Percentiles rank a stretch among this genome's conserved stretches.
Conservation (phyloP, 2,797 vertebrate species). For the Poeciliopsis turneri region DNA sequence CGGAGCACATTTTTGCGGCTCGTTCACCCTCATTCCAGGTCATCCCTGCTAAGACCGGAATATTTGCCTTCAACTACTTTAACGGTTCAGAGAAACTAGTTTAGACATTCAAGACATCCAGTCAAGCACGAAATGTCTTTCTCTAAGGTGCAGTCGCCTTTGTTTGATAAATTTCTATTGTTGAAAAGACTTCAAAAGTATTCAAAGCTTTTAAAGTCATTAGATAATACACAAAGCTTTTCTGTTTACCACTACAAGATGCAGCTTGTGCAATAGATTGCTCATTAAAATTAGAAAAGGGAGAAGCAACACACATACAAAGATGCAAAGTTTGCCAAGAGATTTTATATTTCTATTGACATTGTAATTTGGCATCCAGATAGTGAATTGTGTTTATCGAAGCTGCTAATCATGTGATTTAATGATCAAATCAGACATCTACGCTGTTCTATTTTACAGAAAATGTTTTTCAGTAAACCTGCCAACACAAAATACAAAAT, state of each 20-base stretch:
- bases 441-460: background rate
- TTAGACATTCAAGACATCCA: slow-evolving; percentile 24
- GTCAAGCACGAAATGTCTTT: slow-evolving; percentile 49
- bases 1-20: slow-evolving; percentile 3
- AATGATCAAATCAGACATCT: background rate
- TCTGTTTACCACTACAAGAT: background rate
- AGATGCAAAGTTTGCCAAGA: background rate
- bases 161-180: slow-evolving; percentile 40
- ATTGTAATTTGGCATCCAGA: slow-evolving; percentile 1
- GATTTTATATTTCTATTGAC: background rate
- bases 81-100: slow-evolving; percentile 28
- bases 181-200: slow-evolving; percentile 4
- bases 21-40: slow-evolving; percentile 15
- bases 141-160: slow-evolving; percentile 30
- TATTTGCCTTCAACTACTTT: slow-evolving; percentile 42
- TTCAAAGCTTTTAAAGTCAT: slow-evolving; percentile 23
- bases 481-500: background rate
- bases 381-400: background rate
- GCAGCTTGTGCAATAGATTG: background rate
- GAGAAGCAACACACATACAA: background rate
- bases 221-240: slow-evolving; percentile 14
- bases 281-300: background rate
- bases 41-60: slow-evolving; percentile 33
- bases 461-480: background rate
- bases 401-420: background rate